Evolutionary conservation across 2,888 invertebrate genomes (phyloP).

Genomic region (Marasmarcha lunaedactyla): DNA sequence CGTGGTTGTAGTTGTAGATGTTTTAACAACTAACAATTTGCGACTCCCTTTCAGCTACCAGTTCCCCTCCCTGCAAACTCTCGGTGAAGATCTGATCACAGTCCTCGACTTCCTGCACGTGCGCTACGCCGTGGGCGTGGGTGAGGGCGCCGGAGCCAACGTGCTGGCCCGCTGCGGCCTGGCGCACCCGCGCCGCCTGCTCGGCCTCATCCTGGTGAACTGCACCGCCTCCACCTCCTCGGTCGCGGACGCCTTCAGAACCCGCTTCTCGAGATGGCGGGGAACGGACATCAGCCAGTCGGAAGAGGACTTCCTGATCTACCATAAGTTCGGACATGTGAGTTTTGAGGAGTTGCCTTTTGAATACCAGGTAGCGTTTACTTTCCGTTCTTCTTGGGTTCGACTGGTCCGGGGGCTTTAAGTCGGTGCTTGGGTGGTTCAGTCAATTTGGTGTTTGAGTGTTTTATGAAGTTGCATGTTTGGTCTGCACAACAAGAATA

Average conservation of each 20-base stretch:
- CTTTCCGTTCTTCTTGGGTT: slow-evolving; percentile 27
- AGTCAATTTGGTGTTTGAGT: too few relatives aligned
- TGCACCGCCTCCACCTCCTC: slow-evolving; percentile 89
- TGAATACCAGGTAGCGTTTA: slow-evolving; percentile 55
- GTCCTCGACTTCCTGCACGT: slow-evolving; percentile 86
- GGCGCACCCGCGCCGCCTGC: slow-evolving; percentile 80
- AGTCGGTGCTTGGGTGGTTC: too few relatives aligned
- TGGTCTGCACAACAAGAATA: too few relatives aligned
- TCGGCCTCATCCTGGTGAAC: slow-evolving; percentile 87
- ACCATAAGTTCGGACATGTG: slow-evolving; percentile 93
- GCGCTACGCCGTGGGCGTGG: slow-evolving; percentile 85
- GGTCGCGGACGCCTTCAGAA: slow-evolving; percentile 87
- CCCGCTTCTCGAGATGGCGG: slow-evolving; percentile 87
- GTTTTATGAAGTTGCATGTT: too few relatives aligned
- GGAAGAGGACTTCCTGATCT: slow-evolving; percentile 88
- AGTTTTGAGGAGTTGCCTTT: slow-evolving; percentile 61
- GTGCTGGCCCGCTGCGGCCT: slow-evolving; percentile 87
- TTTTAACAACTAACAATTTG: too few relatives aligned
- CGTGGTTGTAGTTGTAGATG: too few relatives aligned
- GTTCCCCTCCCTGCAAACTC: slow-evolving; percentile 84
- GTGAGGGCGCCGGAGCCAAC: slow-evolving; percentile 91
- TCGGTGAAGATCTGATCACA: slow-evolving; percentile 85
- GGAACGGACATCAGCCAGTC: slow-evolving; percentile 87
- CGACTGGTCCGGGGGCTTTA: too few relatives aligned
- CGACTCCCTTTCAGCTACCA: slow-evolving; percentile 76